Conservation (phyloP, 2,797 vertebrate species). For the Hafferia zeledoni region DNA sequence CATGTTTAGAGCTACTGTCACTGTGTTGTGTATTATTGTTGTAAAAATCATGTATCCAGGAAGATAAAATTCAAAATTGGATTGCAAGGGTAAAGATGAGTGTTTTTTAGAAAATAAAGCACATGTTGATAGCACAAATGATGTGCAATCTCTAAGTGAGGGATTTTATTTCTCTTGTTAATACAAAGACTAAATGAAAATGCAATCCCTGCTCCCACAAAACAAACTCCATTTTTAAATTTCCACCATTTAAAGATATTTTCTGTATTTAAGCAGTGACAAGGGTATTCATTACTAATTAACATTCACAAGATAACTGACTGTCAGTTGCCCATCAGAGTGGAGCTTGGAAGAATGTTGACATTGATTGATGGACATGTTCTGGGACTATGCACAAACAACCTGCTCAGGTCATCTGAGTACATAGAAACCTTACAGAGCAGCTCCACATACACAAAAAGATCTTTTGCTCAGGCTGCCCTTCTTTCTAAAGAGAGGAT, state of each 20-base stretch:
- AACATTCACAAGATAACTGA: slow-evolving; percentile 61
- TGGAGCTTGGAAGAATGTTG: slow-evolving; percentile 57
- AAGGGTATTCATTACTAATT: slow-evolving; percentile 74
- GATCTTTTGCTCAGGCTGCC: slow-evolving; percentile 37
- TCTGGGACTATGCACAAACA: slow-evolving; percentile 39
- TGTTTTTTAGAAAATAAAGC: slow-evolving; percentile 36
- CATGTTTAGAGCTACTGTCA: not conserved
- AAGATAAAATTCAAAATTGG: slow-evolving; percentile 7
- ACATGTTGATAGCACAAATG: not conserved
- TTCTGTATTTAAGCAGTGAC: slow-evolving; percentile 53
- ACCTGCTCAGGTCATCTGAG: slow-evolving; percentile 53
- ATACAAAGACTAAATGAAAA: slow-evolving; percentile 23
- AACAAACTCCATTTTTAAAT: not conserved
- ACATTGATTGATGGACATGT: slow-evolving; percentile 70
- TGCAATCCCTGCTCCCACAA: not conserved
- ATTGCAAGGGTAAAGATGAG: not conserved
- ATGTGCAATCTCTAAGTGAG: not conserved
- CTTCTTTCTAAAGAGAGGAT: slow-evolving; percentile 59
- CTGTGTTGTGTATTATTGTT: not conserved
- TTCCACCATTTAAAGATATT: slow-evolving; percentile 39
- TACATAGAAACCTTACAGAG: slow-evolving; percentile 7
- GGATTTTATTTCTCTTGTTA: slow-evolving; percentile 4
- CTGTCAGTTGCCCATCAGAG: slow-evolving; percentile 62
- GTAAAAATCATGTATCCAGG: slow-evolving; percentile 34
- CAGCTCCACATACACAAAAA: slow-evolving; percentile 5